Conservation (phyloP, 2,797 vertebrate species). For the Harpagifer antarcticus region DNA sequence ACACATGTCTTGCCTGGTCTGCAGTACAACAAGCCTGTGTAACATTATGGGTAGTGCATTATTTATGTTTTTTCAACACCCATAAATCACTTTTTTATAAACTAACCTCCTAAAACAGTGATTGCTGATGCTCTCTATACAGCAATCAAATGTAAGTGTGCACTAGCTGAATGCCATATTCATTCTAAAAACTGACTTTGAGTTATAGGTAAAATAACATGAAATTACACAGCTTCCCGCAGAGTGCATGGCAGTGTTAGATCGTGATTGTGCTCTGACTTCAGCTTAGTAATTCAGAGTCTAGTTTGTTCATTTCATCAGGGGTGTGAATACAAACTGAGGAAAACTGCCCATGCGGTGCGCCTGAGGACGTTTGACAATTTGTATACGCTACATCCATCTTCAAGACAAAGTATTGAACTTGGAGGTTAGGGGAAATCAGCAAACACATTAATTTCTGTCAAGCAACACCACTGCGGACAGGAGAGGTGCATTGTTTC, state of each 20-base stretch:
- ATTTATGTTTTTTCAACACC: slow-evolving; percentile 29
- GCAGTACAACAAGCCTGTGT: slow-evolving; percentile 18
- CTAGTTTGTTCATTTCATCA: slow-evolving; percentile 61
- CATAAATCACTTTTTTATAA: slow-evolving; percentile 25
- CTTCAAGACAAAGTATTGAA: slow-evolving; percentile 76
- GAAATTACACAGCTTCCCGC: slow-evolving; percentile 31
- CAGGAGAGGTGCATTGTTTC: slow-evolving; percentile 57
- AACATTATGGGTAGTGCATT: slow-evolving; percentile 16
- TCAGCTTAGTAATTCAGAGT: slow-evolving; percentile 52
- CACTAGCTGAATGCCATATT: slow-evolving; percentile 1
- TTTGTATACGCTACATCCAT: slow-evolving; percentile 76
- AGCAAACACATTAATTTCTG: slow-evolving; percentile 73
- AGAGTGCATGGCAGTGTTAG: slow-evolving; percentile 28
- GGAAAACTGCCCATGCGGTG: slow-evolving; percentile 34
- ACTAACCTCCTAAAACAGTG: slow-evolving; percentile 7
- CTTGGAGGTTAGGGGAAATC: slow-evolving; percentile 59
- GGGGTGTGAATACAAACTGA: slow-evolving; percentile 22
- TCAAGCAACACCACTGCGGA: slow-evolving; percentile 59
- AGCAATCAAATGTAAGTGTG: slow-evolving; percentile 7
- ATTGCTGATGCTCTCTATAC: not conserved
- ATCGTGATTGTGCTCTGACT: slow-evolving; percentile 46
- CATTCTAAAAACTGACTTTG: slow-evolving; percentile 26
- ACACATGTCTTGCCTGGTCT: slow-evolving; percentile 15
- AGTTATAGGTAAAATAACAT: slow-evolving; percentile 1
- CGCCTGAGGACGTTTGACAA: slow-evolving; percentile 68